phyloP scores from a whole-genome alignment of 2,113 vertebrate species.

The Callocephalon fimbriatum region DNA sequence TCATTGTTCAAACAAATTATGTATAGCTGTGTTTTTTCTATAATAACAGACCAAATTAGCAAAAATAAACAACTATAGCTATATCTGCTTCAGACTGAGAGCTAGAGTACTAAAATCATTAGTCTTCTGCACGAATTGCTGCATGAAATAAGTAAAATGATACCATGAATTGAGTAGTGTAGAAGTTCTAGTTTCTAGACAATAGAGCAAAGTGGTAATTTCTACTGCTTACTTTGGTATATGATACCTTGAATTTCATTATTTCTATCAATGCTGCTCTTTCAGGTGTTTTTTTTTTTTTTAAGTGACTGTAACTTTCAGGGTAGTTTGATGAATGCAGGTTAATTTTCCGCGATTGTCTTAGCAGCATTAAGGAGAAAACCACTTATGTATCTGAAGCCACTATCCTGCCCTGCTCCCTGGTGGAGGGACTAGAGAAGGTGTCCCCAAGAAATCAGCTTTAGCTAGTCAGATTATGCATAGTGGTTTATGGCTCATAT shows the following conservation, averaged over 20 bases:
- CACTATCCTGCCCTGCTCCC: constrained; percentile 61
- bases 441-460: constrained; percentile 1
- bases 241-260: neutral
- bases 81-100: neutral
- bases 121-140: neutral
- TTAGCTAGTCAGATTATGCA: neutral
- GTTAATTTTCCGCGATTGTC: neutral
- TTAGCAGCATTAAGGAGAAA: neutral
- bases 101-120: neutral
- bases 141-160: neutral
- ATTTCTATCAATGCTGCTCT: neutral
- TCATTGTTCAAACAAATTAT: neutral
- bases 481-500: neutral
- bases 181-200: neutral
- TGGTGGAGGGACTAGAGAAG: constrained; percentile 56
- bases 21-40: neutral
- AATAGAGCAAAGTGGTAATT: neutral
- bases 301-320: neutral
- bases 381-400: neutral
- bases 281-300: neutral
- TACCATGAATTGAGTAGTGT: neutral
- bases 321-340: neutral
- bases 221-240: neutral
- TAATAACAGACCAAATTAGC: neutral
- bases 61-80: constrained; percentile 18